Conservation (phyloP, 2,797 vertebrate genomes). For the Ctenochaetus hawaiiensis region DNA sequence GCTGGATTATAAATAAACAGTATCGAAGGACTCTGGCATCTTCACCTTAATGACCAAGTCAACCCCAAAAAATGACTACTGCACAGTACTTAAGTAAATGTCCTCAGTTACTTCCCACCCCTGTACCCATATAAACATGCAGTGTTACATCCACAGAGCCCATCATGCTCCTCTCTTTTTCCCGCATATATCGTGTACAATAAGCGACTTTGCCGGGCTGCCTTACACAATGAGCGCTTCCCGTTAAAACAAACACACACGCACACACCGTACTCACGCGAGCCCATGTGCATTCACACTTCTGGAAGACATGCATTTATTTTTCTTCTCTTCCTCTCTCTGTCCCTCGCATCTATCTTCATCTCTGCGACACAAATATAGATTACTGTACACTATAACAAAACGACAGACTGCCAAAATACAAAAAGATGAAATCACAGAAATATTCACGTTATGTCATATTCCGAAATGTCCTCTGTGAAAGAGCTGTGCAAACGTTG, state of each 20-base stretch:
- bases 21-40: neutral
- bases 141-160: constrained; percentile 10
- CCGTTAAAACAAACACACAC: constrained; percentile 38
- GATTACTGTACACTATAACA: neutral
- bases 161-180: neutral
- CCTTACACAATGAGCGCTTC: constrained; percentile 27
- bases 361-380: neutral
- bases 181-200: neutral
- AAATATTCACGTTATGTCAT: constrained; percentile 21
- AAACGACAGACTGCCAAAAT: neutral
- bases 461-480: constrained; percentile 27
- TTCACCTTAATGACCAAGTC: neutral
- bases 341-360: neutral
- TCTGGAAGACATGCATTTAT: constrained; percentile 52
- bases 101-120: constrained; percentile 17
- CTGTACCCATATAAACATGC: constrained; percentile 8
- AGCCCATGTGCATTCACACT: constrained; percentile 61
- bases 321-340: constrained; percentile 21
- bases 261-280: constrained; percentile 38
- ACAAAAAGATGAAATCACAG: neutral
- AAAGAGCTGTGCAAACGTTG: constrained; percentile 65
- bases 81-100: constrained; percentile 1
- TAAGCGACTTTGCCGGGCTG: neutral
- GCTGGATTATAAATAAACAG: too few species aligned
- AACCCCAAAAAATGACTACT: neutral